These are phyloP conservation scores for Cyclopterus lumpus DNA, from an alignment of 2,797 vertebrate species.

Conservation along the genomic window DNA sequence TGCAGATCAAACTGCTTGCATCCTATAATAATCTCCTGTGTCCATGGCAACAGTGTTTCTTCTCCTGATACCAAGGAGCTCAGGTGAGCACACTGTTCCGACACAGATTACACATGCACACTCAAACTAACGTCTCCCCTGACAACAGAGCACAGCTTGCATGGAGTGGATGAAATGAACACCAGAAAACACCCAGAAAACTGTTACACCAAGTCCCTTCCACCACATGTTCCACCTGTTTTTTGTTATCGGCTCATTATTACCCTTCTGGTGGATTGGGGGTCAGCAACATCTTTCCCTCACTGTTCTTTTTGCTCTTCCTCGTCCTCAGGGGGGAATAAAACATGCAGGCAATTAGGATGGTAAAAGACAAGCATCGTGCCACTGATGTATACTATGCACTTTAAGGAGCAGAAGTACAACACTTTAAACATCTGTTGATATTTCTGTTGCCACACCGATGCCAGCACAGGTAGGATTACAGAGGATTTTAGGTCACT, in stretches of 20 bases:
- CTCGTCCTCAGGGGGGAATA: not conserved
- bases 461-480: constrained; percentile 19
- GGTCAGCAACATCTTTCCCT: constrained; percentile 44
- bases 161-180: constrained; percentile 74
- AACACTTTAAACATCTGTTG: constrained; percentile 1
- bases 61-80: constrained; percentile 62
- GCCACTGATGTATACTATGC: not conserved
- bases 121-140: constrained; percentile 67
- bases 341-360: not conserved
- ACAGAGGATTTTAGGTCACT: constrained; percentile 48
- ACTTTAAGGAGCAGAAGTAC: constrained; percentile 1
- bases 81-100: constrained; percentile 65
- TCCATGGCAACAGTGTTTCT: constrained; percentile 72
- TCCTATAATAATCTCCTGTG: constrained; percentile 68
- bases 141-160: constrained; percentile 75
- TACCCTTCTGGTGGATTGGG: constrained; percentile 54
- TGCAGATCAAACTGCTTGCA: constrained; percentile 37
- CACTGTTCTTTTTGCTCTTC: constrained; percentile 17
- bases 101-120: constrained; percentile 42
- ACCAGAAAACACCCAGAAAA: constrained; percentile 79
- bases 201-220: constrained; percentile 74
- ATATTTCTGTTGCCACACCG: not conserved
- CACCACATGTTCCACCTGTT: constrained; percentile 83
- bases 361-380: not conserved
- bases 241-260: constrained; percentile 70